Base-by-base conservation (phyloP, 2,797 vertebrate genomes). In the Pangasius mekongensis region DNA sequence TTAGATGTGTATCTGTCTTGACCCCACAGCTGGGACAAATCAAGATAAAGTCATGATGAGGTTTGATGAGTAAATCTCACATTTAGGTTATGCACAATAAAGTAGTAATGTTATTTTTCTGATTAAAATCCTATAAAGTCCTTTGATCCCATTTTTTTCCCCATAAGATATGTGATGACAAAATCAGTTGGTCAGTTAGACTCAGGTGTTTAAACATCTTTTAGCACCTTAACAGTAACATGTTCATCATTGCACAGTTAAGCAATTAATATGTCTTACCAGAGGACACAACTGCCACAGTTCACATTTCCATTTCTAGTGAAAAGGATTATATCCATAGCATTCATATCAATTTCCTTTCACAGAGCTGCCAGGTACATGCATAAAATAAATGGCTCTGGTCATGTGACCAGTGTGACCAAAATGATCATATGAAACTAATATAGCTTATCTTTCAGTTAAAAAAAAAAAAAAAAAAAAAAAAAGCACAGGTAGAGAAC, bases 1-100 rank as follows among this genome's bases (percentile, higher is more conserved):
- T 58, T 60, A 56, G n/a, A 14, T 47, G 27, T 84, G 52, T 52
- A 36, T 81, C 10, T 36, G 39, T 5, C 7, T 77, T 83, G 77
- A 58, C 43, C 14, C 0, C 18, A 54, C 84, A 89, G 77, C 88
- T 81, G 77, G 43, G n/a, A 74, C 30, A 43, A 39, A 73, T 86
- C 58, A n/a, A 67, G 5, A 80, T 83, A 30, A 83, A 62, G 39
- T 10, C 58, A 66, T 60, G 30, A 58, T 58, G 33, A 43, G 30
- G n/a, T 16, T 18, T 52, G 14, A 54, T 52, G 14, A 54, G 56
- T 24, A 58, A 58, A 81, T 81, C 36, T 47, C 3, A 13, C 8
- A 14, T 81, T 60, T 60, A 60, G 24, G 10, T 62, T 62, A 11
- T 82, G 20, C 11, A 13, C 78, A 81, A 81, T 60, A 62, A 83